A percentile compares a stretch with the other conserved stretches of the same genome.
Evolutionary conservation across 2,888 invertebrate genomes (phyloP).

Genomic region (Chrysolina americana): DNA sequence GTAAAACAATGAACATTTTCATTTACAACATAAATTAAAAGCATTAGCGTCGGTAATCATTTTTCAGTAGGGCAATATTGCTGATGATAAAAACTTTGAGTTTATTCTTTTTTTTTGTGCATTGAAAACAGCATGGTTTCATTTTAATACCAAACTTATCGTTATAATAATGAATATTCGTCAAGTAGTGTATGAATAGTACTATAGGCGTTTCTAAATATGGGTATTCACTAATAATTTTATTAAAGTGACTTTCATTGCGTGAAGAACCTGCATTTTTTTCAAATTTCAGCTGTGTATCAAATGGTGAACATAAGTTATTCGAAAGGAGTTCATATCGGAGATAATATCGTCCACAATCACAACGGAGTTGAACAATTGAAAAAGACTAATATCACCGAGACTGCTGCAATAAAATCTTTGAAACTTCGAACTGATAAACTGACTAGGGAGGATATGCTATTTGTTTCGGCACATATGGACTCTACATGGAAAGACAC

Average conservation of each 20-base stretch:
- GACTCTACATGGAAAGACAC: slow-evolving; percentile 75
- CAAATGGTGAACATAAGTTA: slow-evolving; percentile 44
- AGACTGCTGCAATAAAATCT: slow-evolving; percentile 48
- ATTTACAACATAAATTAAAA: background rate
- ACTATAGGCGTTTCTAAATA: too few species aligned
- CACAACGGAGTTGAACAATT: slow-evolving; percentile 43
- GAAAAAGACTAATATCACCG: slow-evolving; percentile 51
- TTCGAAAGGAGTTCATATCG: slow-evolving; percentile 48
- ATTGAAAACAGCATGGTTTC: too few species aligned
- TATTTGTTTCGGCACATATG: slow-evolving; percentile 74
- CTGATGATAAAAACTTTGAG: too few species aligned
- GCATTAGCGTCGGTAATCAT: too few species aligned
- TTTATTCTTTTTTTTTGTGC: too few species aligned
- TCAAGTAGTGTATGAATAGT: too few species aligned
- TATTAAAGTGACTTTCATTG: too few species aligned
- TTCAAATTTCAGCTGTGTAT: background rate
- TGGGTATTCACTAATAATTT: too few species aligned
- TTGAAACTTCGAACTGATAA: slow-evolving; percentile 37
- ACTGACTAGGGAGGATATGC: slow-evolving; percentile 67
- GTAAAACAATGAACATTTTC: background rate
- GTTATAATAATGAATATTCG: too few species aligned
- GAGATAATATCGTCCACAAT: slow-evolving; percentile 44
- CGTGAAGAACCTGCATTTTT: background rate
- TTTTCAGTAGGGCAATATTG: too few species aligned
- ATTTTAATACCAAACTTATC: too few species aligned